Conservation (phyloP, 2,113 vertebrate genomes). For the Saimiri boliviensis region DNA sequence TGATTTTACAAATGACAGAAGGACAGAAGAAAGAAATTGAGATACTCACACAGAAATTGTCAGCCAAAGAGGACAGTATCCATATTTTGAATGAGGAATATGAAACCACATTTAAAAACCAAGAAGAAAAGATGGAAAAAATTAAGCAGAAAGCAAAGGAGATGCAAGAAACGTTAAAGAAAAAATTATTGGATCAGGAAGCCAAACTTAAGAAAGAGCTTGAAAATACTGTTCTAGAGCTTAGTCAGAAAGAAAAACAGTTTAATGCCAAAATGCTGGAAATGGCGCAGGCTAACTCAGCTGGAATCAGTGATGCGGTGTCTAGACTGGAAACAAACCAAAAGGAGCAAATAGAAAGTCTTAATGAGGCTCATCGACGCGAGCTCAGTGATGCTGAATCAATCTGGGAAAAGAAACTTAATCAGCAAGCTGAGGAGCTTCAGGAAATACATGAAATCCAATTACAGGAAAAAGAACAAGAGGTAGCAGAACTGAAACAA, state of each 20-base stretch:
- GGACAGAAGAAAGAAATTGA: slow-evolving; percentile 86
- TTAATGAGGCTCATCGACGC: slow-evolving; percentile 83
- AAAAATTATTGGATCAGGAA: slow-evolving; percentile 92
- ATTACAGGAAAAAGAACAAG: slow-evolving; percentile 89
- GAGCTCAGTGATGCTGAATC: slow-evolving; percentile 83
- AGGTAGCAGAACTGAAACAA: slow-evolving; percentile 86
- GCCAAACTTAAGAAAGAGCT: slow-evolving; percentile 91
- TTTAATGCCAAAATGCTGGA: slow-evolving; percentile 92
- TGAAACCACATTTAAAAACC: slow-evolving; percentile 90
- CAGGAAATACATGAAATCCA: slow-evolving; percentile 85
- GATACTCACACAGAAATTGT: slow-evolving; percentile 86
- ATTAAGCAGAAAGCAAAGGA: slow-evolving; percentile 92
- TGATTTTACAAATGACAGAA: slow-evolving; percentile 80
- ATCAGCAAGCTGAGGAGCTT: slow-evolving; percentile 88
- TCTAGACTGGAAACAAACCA: slow-evolving; percentile 92
- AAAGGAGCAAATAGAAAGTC: slow-evolving; percentile 89
- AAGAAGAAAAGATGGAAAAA: slow-evolving; percentile 93
- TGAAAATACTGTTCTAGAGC: slow-evolving; percentile 90
- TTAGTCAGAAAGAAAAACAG: slow-evolving; percentile 92
- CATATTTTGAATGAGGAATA: slow-evolving; percentile 85
- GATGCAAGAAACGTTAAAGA: slow-evolving; percentile 92
- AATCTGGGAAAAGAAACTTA: slow-evolving; percentile 87
- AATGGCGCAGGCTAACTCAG: slow-evolving; percentile 91
- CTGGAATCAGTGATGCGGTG: slow-evolving; percentile 88
- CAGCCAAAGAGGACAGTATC: slow-evolving; percentile 84